Percentiles rank a stretch among this genome's conserved stretches.
Evolutionary conservation across 2,888 invertebrate species (phyloP).

Genomic region (Flexamia atlantica): DNA sequence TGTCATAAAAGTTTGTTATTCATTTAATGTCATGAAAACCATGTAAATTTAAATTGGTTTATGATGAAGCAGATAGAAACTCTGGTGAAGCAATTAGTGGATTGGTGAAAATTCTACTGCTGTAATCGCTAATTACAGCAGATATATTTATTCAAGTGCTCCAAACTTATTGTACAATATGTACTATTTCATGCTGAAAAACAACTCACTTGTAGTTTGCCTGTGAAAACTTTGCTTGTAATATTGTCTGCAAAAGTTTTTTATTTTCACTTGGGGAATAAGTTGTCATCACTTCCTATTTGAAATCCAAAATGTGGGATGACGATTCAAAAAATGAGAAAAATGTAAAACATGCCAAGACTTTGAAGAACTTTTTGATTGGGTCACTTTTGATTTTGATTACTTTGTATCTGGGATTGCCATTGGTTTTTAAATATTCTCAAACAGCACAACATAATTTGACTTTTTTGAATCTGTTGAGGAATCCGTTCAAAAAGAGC

Average conservation of each 20-base stretch:
- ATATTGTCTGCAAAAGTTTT: too few relatives aligned
- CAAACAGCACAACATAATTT: neutral
- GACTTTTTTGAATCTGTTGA: neutral
- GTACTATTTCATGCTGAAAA: neutral
- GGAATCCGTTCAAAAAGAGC: neutral
- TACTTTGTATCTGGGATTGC: neutral
- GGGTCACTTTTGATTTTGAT: neutral
- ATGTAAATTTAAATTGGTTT: too few relatives aligned
- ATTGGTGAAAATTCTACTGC: neutral
- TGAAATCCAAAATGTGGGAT: neutral
- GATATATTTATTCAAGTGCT: constrained; percentile 22
- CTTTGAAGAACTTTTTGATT: neutral
- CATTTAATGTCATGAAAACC: too few relatives aligned
- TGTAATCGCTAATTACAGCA: neutral
- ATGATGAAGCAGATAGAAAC: neutral
- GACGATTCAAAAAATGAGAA: neutral
- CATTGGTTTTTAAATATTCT: neutral
- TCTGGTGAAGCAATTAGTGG: neutral
- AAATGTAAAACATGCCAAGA: neutral
- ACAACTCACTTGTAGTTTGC: too few relatives aligned
- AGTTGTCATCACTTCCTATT: too few relatives aligned
- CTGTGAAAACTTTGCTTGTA: too few relatives aligned
- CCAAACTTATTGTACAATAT: neutral
- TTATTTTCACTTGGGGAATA: too few relatives aligned
- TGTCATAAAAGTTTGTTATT: too few relatives aligned